Evolutionary conservation across 2,797 vertebrate genomes (phyloP).

Genomic region (Micromesistius poutassou): DNA sequence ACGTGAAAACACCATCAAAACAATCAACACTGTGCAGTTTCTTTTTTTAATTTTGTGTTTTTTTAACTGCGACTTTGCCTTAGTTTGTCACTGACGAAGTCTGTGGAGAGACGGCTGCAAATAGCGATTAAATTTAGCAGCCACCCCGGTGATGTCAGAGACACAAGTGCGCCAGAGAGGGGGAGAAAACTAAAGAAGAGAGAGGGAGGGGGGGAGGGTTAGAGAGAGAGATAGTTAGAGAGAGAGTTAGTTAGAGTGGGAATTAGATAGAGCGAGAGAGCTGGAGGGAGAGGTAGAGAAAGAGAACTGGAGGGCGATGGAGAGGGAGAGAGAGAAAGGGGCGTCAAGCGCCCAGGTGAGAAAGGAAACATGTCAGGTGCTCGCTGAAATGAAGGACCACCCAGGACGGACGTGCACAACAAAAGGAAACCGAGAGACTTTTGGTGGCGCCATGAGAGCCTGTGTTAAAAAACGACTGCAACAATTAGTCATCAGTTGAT

Average conservation of each 20-base stretch:
- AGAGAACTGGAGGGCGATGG: not conserved
- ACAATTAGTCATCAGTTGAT: not conserved
- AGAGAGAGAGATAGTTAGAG: not conserved
- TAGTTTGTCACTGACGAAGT: not conserved
- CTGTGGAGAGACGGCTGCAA: conserved; percentile 6
- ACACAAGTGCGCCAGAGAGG: not conserved
- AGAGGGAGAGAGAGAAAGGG: not conserved
- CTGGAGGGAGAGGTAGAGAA: not conserved
- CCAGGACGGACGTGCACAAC: too few relatives aligned
- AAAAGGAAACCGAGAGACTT: too few relatives aligned
- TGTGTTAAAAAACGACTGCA: not conserved
- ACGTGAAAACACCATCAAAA: not conserved
- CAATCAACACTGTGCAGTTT: not conserved
- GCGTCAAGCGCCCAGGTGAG: too few relatives aligned
- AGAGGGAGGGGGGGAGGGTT: not conserved
- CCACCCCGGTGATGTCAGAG: conserved; percentile 37
- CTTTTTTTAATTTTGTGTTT: not conserved
- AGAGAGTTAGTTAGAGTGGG: not conserved
- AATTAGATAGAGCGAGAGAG: not conserved
- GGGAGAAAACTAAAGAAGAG: conserved; percentile 10
- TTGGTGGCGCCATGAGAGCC: too few relatives aligned
- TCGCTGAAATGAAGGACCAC: too few relatives aligned
- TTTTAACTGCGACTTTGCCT: not conserved
- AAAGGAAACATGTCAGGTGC: too few relatives aligned
- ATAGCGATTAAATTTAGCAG: conserved; percentile 51